phyloP scores from a whole-genome alignment of 2,113 vertebrate genomes.

The Zonotrichia leucophrys region DNA sequence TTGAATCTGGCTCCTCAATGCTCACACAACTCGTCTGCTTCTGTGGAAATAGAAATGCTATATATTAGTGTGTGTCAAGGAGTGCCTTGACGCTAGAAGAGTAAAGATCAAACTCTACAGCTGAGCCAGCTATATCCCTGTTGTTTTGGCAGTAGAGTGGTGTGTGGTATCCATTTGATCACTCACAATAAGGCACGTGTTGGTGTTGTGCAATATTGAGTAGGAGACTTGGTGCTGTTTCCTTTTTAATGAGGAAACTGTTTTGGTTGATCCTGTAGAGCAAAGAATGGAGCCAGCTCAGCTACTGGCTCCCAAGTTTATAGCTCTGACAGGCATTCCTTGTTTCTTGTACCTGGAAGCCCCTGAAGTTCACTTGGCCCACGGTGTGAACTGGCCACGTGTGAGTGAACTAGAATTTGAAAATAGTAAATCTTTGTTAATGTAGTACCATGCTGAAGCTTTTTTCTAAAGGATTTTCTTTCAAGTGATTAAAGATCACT shows the following conservation, averaged over 20 bases:
- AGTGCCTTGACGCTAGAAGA: not conserved
- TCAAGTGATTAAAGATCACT: not conserved
- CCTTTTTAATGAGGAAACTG: not conserved
- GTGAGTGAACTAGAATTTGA: not conserved
- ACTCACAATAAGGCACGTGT: not conserved
- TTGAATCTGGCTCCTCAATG: not conserved
- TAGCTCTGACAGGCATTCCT: not conserved
- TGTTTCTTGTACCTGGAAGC: not conserved
- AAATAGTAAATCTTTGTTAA: not conserved
- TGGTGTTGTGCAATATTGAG: not conserved
- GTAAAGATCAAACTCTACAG: not conserved
- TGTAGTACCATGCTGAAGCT: not conserved
- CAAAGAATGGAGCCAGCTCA: not conserved
- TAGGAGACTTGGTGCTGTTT: not conserved
- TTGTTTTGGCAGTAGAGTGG: not conserved
- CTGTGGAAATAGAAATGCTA: not conserved
- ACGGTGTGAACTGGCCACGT: fast-evolving
- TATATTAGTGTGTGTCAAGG: not conserved
- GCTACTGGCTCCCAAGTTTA: not conserved
- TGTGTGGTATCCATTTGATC: not conserved
- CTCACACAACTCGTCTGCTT: not conserved
- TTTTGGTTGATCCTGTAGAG: not conserved
- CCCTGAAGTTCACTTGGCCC: not conserved
- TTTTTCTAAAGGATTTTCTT: not conserved
- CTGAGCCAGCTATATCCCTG: not conserved